Evolutionary conservation across 1,140 invertebrate species (phyloP).

Genomic region (Drosophila willistoni): DNA sequence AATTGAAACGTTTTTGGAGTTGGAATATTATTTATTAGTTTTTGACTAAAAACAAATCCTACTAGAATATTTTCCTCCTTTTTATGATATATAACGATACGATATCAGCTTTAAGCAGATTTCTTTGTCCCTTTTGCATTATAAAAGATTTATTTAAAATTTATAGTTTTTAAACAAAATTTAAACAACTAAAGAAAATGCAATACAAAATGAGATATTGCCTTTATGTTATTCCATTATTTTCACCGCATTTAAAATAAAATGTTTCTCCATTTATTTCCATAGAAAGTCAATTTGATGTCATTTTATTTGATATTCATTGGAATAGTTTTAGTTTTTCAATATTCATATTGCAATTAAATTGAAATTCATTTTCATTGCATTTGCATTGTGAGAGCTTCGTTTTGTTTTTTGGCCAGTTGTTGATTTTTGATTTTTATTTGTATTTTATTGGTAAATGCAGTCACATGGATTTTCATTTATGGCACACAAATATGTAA

Average conservation of each 20-base stretch:
- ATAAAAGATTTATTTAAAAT: too few species aligned
- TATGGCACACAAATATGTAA: neutral
- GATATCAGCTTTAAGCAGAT: too few species aligned
- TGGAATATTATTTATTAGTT: neutral
- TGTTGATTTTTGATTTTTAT: neutral
- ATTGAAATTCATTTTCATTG: conserved; percentile 9
- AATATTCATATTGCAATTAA: conserved; percentile 5
- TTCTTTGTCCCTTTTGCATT: too few species aligned
- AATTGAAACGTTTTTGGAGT: neutral
- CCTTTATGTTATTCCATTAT: neutral
- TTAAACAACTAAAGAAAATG: too few species aligned
- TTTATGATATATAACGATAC: too few species aligned
- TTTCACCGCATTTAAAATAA: neutral
- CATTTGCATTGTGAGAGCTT: neutral
- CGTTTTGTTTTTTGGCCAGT: neutral
- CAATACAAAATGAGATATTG: neutral
- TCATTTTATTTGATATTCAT: conserved; percentile 7
- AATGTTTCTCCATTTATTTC: neutral
- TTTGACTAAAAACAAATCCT: too few species aligned
- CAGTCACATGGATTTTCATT: neutral
- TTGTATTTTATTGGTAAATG: conserved; percentile 16
- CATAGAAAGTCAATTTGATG: neutral
- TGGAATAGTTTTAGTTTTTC: neutral
- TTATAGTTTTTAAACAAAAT: neutral
- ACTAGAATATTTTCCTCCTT: too few species aligned